phyloP scores from a whole-genome alignment of 2,888 invertebrate species.

The Ennomos erosarius region DNA sequence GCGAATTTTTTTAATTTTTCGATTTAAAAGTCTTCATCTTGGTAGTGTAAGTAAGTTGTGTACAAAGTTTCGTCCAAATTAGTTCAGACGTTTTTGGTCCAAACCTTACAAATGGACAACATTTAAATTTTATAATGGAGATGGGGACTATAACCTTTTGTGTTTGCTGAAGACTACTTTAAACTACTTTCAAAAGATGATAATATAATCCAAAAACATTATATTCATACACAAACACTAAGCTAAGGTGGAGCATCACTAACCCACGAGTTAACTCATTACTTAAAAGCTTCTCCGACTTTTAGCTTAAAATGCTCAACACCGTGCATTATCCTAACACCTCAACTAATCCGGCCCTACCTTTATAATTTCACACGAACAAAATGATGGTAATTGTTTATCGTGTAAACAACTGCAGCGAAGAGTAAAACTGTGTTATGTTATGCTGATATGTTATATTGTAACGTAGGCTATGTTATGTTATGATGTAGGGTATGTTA shows the following conservation, averaged over 20 bases:
- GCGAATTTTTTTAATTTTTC: too few relatives aligned
- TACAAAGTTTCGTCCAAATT: not conserved
- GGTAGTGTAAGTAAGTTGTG: not conserved
- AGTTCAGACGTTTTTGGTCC: too few relatives aligned
- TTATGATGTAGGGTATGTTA: not conserved
- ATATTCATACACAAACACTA: not conserved
- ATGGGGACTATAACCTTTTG: too few relatives aligned
- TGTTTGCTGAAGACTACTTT: too few relatives aligned
- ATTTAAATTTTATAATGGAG: too few relatives aligned
- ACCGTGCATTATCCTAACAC: slow-evolving; percentile 18
- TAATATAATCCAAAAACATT: too few relatives aligned
- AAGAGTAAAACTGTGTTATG: slow-evolving; percentile 46
- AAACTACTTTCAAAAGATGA: too few relatives aligned
- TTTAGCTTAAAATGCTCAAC: slow-evolving; percentile 18
- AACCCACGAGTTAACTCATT: slow-evolving; percentile 15
- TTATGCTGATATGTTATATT: slow-evolving; percentile 27
- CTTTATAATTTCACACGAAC: slow-evolving; percentile 26
- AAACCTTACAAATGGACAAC: too few relatives aligned
- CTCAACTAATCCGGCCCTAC: slow-evolving; percentile 20
- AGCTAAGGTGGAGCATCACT: slow-evolving; percentile 10
- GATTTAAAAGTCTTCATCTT: not conserved
- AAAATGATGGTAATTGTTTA: slow-evolving; percentile 44
- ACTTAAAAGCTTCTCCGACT: slow-evolving; percentile 19
- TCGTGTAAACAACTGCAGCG: slow-evolving; percentile 37
- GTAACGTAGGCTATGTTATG: slow-evolving; percentile 13